Base-by-base conservation (phyloP, 2,888 invertebrate species). In the Chrysina gloriosa region DNA sequence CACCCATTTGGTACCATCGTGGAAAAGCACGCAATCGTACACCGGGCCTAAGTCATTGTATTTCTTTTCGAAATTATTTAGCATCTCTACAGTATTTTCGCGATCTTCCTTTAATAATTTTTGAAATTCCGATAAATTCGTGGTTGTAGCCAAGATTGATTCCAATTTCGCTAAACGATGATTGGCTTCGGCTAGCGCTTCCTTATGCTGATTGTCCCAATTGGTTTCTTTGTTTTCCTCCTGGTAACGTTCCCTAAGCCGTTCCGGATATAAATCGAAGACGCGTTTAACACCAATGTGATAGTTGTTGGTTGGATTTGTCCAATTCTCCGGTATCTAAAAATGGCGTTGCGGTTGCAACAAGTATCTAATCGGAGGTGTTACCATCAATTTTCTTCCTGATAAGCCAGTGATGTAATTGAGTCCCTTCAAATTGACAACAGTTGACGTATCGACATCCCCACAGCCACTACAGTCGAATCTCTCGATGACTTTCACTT, bases 391-490 rank as follows among this genome's bases (percentile, higher is more conserved):
- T 80, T 90, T 92, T 70, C 95, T 89, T 21, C 98, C 98, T 68
- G 95, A 94, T 14, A 97, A 80, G 63, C 97, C 97, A 77, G 90
- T 90, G 72, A 97, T 89, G 75, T 84, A 85, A 31, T 94, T n/a
- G n/a, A n/a, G n/a, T 95, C 79, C 95, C 92, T 77, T 87, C 69
- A 81, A 85, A 86, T 69, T 88, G 4, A 91, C 90, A 71, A 92
- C 85, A 69, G 90, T 91, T 61, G 92, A 92, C 4, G 96, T 97
- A 82, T 95, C 95, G 65, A 98, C 96, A 88, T 99, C 98, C 2
- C 98, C 99, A 79, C 95, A 93, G 16, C 99, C 99, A 76, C 95
- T 95, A 79, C 97, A 96, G 85, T 99, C 98, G 80, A 92, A 94
- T 69, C 98, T 89, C 82, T 97, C 97, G 77, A 98, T 90, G 56